These are phyloP conservation scores for Halisarca cf. caerulea DNA, from an alignment of 37 sponge, comb jelly and placozoan genomes.

Conservation along the genomic window DNA sequence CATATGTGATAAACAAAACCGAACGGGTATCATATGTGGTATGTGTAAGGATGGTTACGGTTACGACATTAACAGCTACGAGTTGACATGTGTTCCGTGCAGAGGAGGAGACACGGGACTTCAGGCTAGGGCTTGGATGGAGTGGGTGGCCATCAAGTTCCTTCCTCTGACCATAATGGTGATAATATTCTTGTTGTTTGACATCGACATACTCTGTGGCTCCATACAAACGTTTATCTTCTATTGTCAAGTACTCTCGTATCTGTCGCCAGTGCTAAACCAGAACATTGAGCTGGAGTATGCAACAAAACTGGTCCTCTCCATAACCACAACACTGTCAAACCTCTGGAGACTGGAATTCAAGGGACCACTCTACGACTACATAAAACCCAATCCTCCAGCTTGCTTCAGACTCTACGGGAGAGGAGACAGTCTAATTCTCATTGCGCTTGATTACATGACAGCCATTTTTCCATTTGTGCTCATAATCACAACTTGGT, in stretches of 20 bases:
- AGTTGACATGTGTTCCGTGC: not conserved
- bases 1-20: not conserved
- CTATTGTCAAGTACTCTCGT: not conserved
- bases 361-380: not conserved
- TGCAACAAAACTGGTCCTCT: not conserved
- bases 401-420: not conserved
- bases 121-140: not conserved
- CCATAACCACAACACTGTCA: not conserved
- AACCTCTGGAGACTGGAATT: constrained; percentile 6
- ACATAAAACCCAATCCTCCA: not conserved
- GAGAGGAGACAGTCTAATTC: not conserved
- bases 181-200: constrained; percentile 6
- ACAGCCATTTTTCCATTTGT: not conserved
- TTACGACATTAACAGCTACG: not conserved
- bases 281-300: not conserved
- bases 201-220: constrained; percentile 1
- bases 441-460: not conserved
- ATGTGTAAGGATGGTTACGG: not conserved
- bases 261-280: not conserved
- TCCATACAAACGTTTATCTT: constrained; percentile 10
- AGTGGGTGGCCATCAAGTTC: not conserved
- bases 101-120: not conserved
- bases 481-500: not conserved
- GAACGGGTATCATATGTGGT: constrained; percentile 9
- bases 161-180: constrained; percentile 6